Conservation (phyloP, 2,113 vertebrate genomes). For the Thomomys bottae region DNA sequence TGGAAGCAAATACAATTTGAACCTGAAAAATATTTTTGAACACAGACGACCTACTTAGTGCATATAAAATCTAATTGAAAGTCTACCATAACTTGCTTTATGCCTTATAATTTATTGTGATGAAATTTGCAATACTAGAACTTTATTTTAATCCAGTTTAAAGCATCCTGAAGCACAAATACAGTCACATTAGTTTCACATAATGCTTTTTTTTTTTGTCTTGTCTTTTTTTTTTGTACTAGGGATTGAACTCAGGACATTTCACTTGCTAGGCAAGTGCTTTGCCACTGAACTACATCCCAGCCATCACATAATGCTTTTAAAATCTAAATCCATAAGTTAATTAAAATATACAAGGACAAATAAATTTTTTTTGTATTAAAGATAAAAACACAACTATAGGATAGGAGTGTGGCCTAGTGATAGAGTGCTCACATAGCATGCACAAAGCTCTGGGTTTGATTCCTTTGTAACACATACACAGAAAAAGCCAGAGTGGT, state of each 20-base stretch:
- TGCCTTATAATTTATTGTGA: slow-evolving; percentile 29
- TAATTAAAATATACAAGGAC: slow-evolving; percentile 25
- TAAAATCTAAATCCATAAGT: background rate
- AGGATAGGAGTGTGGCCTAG: too few species aligned
- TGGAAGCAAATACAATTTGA: background rate
- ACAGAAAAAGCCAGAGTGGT: too few species aligned
- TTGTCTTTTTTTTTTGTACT: too few species aligned
- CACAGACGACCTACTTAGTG: slow-evolving; percentile 14
- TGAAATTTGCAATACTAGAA: slow-evolving; percentile 43
- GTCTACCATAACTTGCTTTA: background rate
- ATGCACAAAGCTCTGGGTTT: too few species aligned
- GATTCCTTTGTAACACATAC: too few species aligned
- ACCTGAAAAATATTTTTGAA: background rate
- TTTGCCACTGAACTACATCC: too few species aligned
- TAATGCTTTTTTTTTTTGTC: slow-evolving; percentile 23
- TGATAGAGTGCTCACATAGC: too few species aligned
- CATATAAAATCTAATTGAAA: slow-evolving; percentile 35
- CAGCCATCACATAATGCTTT: slow-evolving; percentile 34
- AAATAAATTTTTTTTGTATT: slow-evolving; percentile 37
- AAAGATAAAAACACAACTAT: too few species aligned
- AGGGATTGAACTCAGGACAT: too few species aligned
- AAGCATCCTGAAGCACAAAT: background rate
- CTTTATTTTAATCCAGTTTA: slow-evolving; percentile 42
- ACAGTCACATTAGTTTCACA: background rate
- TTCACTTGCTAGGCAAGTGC: too few species aligned